Conservation (phyloP, 2,888 invertebrate species). For the Orthosia cruda region DNA sequence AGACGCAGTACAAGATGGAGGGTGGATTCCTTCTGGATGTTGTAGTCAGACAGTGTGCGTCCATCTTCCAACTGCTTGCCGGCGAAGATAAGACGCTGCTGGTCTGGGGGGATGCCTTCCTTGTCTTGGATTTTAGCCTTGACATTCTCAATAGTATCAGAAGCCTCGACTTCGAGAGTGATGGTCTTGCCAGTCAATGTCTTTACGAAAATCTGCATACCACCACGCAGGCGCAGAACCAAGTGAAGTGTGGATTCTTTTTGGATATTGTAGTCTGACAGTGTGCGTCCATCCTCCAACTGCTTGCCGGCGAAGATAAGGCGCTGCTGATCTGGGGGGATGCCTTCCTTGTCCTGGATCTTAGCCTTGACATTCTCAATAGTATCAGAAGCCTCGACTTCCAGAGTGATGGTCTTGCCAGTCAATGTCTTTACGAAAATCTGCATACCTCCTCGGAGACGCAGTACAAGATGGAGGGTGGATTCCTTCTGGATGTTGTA, state of each 20-base stretch:
- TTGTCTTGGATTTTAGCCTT: slow-evolving; percentile 85
- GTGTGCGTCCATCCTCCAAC: slow-evolving; percentile 81
- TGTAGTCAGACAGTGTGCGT: slow-evolving; percentile 84
- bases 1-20: slow-evolving; percentile 84
- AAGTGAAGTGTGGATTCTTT: slow-evolving; percentile 82
- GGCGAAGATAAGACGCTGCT: slow-evolving; percentile 82
- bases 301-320: slow-evolving; percentile 84
- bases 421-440: slow-evolving; percentile 83
- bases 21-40: slow-evolving; percentile 86
- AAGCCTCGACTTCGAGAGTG: slow-evolving; percentile 81
- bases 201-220: slow-evolving; percentile 86
- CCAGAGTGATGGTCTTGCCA: slow-evolving; percentile 82
- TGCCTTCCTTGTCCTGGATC: slow-evolving; percentile 85
- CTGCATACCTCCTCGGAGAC: slow-evolving; percentile 84
- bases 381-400: slow-evolving; percentile 84
- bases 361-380: slow-evolving; percentile 87
- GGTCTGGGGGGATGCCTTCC: slow-evolving; percentile 84
- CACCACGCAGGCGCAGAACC: slow-evolving; percentile 81
- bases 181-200: slow-evolving; percentile 83
- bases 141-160: slow-evolving; percentile 84
- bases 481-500: slow-evolving; percentile 85
- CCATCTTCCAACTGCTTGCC: slow-evolving; percentile 86
- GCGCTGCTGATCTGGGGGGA: slow-evolving; percentile 85
- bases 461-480: slow-evolving; percentile 79
- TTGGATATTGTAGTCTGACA: slow-evolving; percentile 83